phyloP scores from a whole-genome alignment of 2,888 invertebrate genomes.

The Eupithecia subumbrata region DNA sequence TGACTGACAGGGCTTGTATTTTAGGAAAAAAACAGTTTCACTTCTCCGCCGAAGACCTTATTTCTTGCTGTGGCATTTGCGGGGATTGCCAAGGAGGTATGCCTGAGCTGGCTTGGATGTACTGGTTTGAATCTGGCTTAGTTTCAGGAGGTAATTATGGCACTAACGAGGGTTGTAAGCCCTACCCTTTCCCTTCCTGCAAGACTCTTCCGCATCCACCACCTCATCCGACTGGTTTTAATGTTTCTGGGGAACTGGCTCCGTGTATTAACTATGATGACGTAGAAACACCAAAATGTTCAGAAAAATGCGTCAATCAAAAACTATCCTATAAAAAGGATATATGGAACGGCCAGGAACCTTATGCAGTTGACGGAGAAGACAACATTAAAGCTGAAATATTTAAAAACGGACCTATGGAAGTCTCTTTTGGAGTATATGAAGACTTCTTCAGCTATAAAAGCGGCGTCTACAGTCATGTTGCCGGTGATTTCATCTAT shows the following conservation, averaged over 20 bases:
- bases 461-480: slow-evolving; percentile 7
- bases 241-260: background rate
- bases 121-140: slow-evolving; percentile 20
- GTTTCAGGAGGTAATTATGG: slow-evolving; percentile 33
- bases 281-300: slow-evolving; percentile 13
- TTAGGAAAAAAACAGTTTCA: slow-evolving; percentile 88
- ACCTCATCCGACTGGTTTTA: no score
- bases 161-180: slow-evolving; percentile 24
- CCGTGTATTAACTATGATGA: background rate
- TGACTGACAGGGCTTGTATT: slow-evolving; percentile 92
- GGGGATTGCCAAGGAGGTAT: slow-evolving; percentile 23
- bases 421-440: background rate
- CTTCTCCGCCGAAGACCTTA: slow-evolving; percentile 93
- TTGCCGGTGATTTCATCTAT: slow-evolving; percentile 4
- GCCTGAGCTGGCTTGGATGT: slow-evolving; percentile 12
- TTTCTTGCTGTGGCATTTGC: slow-evolving; percentile 84
- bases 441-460: slow-evolving; percentile 16
- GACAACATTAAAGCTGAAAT: slow-evolving; percentile 4
- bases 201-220: slow-evolving; percentile 3
- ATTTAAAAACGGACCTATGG: slow-evolving; percentile 11
- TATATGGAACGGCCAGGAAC: background rate
- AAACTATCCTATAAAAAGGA: slow-evolving; percentile 9
- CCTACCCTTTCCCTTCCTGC: slow-evolving; percentile 21
- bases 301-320: background rate
- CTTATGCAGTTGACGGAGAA: slow-evolving; percentile 1